These are phyloP conservation scores for Porites cylindrica DNA, from an alignment of 92 coral and sea anemone genomes.

Conservation along the genomic window DNA sequence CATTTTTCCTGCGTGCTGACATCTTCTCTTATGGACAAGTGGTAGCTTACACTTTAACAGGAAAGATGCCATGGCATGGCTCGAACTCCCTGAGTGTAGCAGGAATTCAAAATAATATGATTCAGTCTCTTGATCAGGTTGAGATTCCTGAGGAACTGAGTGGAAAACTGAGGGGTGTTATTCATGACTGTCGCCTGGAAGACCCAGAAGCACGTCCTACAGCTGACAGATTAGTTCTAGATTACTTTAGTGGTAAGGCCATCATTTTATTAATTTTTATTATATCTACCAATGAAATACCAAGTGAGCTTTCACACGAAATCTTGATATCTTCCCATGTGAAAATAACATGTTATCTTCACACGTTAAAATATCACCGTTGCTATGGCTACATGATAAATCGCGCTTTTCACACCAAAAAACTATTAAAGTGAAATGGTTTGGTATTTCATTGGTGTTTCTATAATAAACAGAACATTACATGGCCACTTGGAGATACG, in stretches of 20 bases:
- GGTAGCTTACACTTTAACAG: constrained; percentile 87
- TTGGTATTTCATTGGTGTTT: too few relatives aligned
- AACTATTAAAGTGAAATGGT: too few relatives aligned
- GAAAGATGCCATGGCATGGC: constrained; percentile 84
- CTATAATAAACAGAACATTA: too few relatives aligned
- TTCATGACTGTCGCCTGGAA: constrained; percentile 60
- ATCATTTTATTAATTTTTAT: too few relatives aligned
- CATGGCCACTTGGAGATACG: too few relatives aligned
- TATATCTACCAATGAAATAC: too few relatives aligned
- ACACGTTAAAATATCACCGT: too few relatives aligned
- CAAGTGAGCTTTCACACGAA: too few relatives aligned
- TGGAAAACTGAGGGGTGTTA: constrained; percentile 69
- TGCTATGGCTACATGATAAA: too few relatives aligned
- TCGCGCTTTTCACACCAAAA: too few relatives aligned
- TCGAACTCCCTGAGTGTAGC: constrained; percentile 68
- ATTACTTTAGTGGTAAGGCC: constrained; percentile 71
- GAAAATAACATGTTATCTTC: too few relatives aligned
- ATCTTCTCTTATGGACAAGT: constrained; percentile 94
- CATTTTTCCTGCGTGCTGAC: constrained; percentile 79
- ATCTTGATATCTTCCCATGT: too few relatives aligned
- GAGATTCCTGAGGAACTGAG: constrained; percentile 74
- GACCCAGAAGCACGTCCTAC: constrained; percentile 71
- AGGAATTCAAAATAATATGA: constrained; percentile 47
- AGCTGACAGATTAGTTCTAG: constrained; percentile 61
- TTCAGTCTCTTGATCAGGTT: constrained; percentile 63